Evolutionary conservation across 2,888 invertebrate genomes (phyloP).

Genomic region (Oscheius onirici): DNA sequence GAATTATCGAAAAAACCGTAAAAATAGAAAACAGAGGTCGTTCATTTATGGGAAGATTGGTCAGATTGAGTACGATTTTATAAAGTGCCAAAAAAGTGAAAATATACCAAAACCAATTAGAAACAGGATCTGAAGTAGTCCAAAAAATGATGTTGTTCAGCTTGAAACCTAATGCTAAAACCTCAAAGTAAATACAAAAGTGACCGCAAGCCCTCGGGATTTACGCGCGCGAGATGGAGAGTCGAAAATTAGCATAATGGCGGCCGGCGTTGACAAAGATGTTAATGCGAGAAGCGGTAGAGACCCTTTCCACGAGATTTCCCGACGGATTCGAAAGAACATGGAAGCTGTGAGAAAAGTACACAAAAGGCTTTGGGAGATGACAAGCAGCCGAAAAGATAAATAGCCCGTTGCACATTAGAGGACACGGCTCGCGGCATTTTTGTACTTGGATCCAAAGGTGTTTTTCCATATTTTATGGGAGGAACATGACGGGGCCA

Average conservation of each 20-base stretch:
- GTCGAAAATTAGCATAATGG: conserved; percentile 28
- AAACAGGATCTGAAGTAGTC: too few relatives aligned
- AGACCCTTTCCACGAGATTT: not conserved
- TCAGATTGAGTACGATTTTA: too few relatives aligned
- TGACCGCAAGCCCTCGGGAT: too few relatives aligned
- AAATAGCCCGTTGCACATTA: conserved; percentile 27
- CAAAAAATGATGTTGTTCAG: too few relatives aligned
- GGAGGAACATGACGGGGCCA: not conserved
- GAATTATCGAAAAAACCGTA: not conserved
- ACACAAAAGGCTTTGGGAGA: conserved; percentile 16
- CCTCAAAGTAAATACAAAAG: too few relatives aligned
- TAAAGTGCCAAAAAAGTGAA: too few relatives aligned
- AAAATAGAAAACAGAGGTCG: not conserved
- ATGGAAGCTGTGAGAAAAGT: not conserved
- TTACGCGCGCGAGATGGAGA: conserved; percentile 1
- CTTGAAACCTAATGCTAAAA: too few relatives aligned
- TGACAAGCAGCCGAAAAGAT: conserved; percentile 32
- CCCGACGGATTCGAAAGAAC: not conserved
- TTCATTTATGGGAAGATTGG: not conserved
- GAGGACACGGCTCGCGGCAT: conserved; percentile 3
- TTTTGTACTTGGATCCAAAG: conserved; percentile 12
- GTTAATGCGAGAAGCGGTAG: conserved; percentile 21
- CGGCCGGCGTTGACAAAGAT: conserved; percentile 25
- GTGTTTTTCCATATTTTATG: not conserved
- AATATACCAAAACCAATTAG: too few relatives aligned